A percentile compares a stretch with the other conserved stretches of the same genome.
phyloP scores from a whole-genome alignment of 2,797 vertebrate species.

The Melanotaenia parkinsoni region DNA sequence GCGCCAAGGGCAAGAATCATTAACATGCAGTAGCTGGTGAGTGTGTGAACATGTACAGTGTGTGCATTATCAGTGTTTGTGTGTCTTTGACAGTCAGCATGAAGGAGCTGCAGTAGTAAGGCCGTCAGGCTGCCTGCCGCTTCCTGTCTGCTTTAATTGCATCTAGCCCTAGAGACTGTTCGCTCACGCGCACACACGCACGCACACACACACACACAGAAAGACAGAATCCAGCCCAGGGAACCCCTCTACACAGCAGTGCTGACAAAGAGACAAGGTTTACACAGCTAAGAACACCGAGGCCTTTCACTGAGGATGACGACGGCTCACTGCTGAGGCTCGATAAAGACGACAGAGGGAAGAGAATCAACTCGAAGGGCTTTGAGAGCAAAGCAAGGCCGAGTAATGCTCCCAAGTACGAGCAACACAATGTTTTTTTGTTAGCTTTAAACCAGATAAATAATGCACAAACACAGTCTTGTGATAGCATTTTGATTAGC shows the following conservation, averaged over 20 bases:
- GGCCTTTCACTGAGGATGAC: conserved; percentile 54
- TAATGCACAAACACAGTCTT: conserved; percentile 26
- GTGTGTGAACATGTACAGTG: conserved; percentile 18
- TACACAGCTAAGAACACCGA: conserved; percentile 65
- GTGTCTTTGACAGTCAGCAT: conserved; percentile 51
- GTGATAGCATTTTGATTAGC: conserved; percentile 40
- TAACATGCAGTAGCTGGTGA: conserved; percentile 58
- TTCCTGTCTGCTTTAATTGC: conserved; percentile 76
- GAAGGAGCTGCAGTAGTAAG: conserved; percentile 60
- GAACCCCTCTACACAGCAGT: conserved; percentile 60
- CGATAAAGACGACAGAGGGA: conserved; percentile 45
- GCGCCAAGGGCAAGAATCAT: conserved; percentile 57
- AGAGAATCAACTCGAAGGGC: conserved; percentile 32
- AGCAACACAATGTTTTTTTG: conserved; percentile 13
- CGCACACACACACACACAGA: conserved; percentile 10
- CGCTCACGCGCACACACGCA: conserved; percentile 23
- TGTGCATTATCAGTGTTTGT: conserved; percentile 12
- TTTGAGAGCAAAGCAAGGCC: conserved; percentile 20
- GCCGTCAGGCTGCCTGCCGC: conserved; percentile 68
- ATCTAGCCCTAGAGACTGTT: conserved; percentile 64
- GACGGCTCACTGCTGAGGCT: conserved; percentile 44
- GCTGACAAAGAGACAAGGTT: conserved; percentile 69
- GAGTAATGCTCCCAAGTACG: conserved; percentile 24
- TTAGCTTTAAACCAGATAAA: conserved; percentile 44
- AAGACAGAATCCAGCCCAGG: conserved; percentile 46